Evolutionary conservation across 2,113 vertebrate genomes (phyloP).

Genomic region (Cinclus mexicanus): DNA sequence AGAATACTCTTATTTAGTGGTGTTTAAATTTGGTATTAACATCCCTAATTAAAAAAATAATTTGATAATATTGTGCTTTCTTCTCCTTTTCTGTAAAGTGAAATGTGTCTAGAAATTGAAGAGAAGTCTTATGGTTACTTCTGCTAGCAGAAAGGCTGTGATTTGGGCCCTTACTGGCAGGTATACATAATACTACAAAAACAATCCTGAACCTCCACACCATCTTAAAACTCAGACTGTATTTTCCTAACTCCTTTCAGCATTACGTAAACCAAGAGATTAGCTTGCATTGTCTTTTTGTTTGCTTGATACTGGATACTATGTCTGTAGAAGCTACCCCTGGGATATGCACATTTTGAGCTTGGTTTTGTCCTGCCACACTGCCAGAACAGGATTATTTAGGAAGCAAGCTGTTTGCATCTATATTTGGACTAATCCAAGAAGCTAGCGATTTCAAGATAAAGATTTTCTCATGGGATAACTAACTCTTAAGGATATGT

Average conservation of each 20-base stretch:
- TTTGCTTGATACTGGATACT: background rate
- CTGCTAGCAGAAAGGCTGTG: background rate
- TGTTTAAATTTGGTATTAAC: background rate
- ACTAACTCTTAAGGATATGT: background rate
- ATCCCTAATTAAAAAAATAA: background rate
- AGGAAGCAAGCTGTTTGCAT: background rate
- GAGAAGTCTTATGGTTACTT: background rate
- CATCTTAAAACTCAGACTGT: background rate
- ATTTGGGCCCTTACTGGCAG: background rate
- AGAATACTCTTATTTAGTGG: background rate
- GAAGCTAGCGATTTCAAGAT: background rate
- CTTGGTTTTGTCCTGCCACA: background rate
- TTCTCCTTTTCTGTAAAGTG: background rate
- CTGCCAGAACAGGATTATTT: background rate
- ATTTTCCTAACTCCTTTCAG: background rate
- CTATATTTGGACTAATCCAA: slow-evolving; percentile 17
- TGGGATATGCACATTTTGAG: background rate
- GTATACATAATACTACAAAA: background rate
- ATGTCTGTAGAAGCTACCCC: background rate
- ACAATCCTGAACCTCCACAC: background rate
- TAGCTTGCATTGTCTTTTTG: background rate
- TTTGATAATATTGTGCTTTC: background rate
- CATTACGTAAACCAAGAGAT: background rate
- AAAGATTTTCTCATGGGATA: background rate
- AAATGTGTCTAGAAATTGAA: background rate